These are phyloP conservation scores for Paguma larvata DNA, from an alignment of 2,797 vertebrate genomes.

Conservation along the genomic window DNA sequence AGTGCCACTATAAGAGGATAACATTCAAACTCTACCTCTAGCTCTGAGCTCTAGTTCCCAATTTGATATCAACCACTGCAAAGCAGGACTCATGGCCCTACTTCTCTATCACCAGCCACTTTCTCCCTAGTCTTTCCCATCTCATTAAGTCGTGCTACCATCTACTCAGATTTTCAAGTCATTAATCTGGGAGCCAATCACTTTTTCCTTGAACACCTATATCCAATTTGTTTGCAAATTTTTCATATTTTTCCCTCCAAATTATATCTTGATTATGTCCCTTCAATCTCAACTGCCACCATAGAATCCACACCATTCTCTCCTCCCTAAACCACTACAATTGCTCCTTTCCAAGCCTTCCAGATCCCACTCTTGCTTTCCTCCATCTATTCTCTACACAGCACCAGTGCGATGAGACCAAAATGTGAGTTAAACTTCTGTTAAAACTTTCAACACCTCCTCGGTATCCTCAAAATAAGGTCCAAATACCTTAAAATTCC, in stretches of 20 bases:
- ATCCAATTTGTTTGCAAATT: neutral
- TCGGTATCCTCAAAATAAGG: neutral
- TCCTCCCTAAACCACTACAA: neutral
- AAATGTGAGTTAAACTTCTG: neutral
- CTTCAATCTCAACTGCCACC: neutral
- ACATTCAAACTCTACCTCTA: neutral
- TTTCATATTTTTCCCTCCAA: neutral
- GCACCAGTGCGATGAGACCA: neutral
- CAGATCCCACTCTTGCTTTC: neutral
- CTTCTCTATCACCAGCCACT: neutral
- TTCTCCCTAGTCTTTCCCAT: neutral
- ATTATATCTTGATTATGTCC: neutral
- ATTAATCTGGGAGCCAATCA: neutral
- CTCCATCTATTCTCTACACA: neutral
- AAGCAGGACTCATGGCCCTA: neutral
- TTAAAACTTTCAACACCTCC: neutral
- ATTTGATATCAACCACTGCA: neutral
- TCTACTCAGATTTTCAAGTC: neutral
- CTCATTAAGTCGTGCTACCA: neutral
- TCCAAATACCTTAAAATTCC: neutral
- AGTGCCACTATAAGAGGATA: neutral
- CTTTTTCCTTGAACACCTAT: neutral
- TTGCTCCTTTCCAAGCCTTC: neutral
- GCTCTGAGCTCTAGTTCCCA: neutral
- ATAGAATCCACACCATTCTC: neutral